These are phyloP conservation scores for Falco biarmicus DNA, from an alignment of 2,797 vertebrate genomes.

Conservation along the genomic window DNA sequence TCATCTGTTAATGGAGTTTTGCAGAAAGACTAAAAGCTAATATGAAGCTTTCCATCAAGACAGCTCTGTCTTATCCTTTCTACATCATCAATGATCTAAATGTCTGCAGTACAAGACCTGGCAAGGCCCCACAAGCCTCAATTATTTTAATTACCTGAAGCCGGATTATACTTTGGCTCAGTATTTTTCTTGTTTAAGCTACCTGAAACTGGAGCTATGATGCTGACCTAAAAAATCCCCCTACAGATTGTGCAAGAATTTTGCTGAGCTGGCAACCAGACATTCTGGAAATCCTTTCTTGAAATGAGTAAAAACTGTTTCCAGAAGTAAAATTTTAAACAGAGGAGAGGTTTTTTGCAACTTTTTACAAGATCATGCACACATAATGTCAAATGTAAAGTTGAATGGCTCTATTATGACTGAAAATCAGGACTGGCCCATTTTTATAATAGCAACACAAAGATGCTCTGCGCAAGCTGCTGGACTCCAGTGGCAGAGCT, in stretches of 20 bases:
- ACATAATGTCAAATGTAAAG: not conserved
- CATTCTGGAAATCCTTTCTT: not conserved
- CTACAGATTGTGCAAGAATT: not conserved
- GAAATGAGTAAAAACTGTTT: not conserved
- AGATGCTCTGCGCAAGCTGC: not conserved
- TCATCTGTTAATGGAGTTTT: not conserved
- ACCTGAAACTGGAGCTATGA: constrained; percentile 19
- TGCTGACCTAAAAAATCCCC: not conserved
- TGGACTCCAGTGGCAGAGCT: not conserved
- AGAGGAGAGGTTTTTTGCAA: not conserved
- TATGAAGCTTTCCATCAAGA: not conserved
- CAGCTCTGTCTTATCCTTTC: constrained; percentile 10
- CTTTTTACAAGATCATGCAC: not conserved
- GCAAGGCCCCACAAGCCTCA: constrained; percentile 49
- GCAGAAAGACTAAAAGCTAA: not conserved
- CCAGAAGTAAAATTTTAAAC: not conserved
- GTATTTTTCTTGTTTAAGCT: constrained; percentile 21
- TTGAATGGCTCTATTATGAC: not conserved
- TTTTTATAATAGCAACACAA: not conserved
- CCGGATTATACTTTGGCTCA: constrained; percentile 20
- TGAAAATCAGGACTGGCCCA: not conserved
- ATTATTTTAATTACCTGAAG: constrained; percentile 48
- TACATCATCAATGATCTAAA: not conserved
- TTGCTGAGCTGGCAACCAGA: not conserved
- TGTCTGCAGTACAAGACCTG: constrained; percentile 15